Conservation (phyloP, 2,888 invertebrate genomes). For the Calliphora vomitoria region DNA sequence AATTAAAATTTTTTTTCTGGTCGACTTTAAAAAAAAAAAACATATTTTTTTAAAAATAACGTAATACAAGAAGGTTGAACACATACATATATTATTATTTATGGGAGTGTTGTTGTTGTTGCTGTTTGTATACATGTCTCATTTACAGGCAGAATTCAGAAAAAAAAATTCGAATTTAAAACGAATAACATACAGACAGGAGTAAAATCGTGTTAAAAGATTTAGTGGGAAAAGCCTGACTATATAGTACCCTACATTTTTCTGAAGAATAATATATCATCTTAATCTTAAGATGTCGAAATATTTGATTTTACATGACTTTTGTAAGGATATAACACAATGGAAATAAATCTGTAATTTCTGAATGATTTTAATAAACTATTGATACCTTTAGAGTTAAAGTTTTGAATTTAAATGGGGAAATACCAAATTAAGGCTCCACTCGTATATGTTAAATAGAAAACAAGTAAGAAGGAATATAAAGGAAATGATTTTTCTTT, state of each 20-base stretch:
- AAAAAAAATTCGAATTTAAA: conserved; percentile 39
- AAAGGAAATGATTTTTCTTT: too few relatives aligned
- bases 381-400: too few relatives aligned
- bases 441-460: too few relatives aligned
- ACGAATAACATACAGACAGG: conserved; percentile 9
- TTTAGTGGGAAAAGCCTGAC: background rate
- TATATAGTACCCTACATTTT: background rate
- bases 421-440: too few relatives aligned
- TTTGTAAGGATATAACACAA: too few relatives aligned
- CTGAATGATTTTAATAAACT: too few relatives aligned
- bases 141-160: conserved; percentile 59
- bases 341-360: too few relatives aligned
- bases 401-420: too few relatives aligned
- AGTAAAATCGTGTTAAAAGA: background rate
- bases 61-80: conserved; percentile 67
- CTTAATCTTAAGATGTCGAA: too few relatives aligned
- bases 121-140: conserved; percentile 51
- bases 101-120: conserved; percentile 16
- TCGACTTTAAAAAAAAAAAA: conserved; percentile 11
- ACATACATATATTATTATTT: conserved; percentile 30
- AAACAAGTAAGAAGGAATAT: too few relatives aligned
- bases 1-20: conserved; percentile 21
- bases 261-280: background rate
- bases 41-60: conserved; percentile 42
- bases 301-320: too few relatives aligned